Base-by-base conservation (phyloP, 92 coral and sea anemone genomes). In the Metridium senile region DNA sequence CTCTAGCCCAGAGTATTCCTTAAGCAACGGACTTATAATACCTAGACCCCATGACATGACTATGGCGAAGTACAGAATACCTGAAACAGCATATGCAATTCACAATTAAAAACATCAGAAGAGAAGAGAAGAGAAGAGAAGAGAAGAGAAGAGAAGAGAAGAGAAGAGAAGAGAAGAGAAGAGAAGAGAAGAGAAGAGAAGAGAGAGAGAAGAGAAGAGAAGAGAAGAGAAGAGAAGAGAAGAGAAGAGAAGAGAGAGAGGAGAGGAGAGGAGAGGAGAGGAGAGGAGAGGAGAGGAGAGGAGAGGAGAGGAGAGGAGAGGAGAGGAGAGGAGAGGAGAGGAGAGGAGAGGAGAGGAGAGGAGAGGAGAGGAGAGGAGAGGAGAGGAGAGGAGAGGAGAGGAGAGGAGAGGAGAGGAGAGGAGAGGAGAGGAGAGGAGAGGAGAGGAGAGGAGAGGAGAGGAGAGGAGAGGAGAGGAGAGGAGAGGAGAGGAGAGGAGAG, bases 11-110 rank as follows among this genome's bases (percentile, higher is more conserved):
- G 71, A 45, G 66, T 71, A 71, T 66, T 25, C 29, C 68, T 65
- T 81, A 19, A 89, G 81, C 19, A 89, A 29, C 9, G 90, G 88
- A 33, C 72, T 79, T 7, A 86, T 56, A 35, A 91, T 66, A 2
- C 91, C 89, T 13, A 91, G 64, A 0, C 68, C 49, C 97, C 97
- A 91, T 20, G 97, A 91, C 26, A 81, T 30, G 23, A 51, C 85
- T 57, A 91, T 80, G 31, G 90, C 97, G 25, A 82, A 68, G 26
- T 64, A 82, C 0, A 91, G 85, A 11, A 68, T 76, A 11, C 57
- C 97, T 91, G 87, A 4, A 51, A 45, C 69, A 20, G 28, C 1
- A 59, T 16, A 59, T n/a, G n/a, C n/a, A n/a, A n/a, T n/a, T n/a
- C n/a, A n/a, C n/a, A n/a, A n/a, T n/a, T n/a, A n/a, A n/a, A n/a